Conservation (phyloP, 2,797 vertebrate species). For the Acrossocheilus fasciatus region DNA sequence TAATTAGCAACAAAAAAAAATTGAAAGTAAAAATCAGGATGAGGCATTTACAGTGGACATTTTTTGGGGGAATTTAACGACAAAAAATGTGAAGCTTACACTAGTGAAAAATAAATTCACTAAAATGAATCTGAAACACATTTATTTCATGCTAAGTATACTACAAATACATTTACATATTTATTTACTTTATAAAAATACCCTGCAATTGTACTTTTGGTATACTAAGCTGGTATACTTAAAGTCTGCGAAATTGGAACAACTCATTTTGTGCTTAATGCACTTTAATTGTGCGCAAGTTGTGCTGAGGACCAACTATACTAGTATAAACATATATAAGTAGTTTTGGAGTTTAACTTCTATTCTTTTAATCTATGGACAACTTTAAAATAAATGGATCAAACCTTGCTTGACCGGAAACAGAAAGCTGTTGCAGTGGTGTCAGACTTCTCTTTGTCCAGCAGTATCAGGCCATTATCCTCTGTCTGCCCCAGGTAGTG, state of each 20-base stretch:
- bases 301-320: no score
- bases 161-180: no score
- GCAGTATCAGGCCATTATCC: conserved; percentile 88
- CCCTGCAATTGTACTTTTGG: no score
- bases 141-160: neutral
- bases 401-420: conserved; percentile 93
- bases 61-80: neutral
- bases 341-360: neutral
- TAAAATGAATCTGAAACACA: neutral
- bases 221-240: no score
- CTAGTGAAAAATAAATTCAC: neutral
- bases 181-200: no score
- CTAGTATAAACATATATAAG: no score
- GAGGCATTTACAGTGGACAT: neutral
- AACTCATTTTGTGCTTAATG: no score
- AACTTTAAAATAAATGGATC: conserved; percentile 28
- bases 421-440: conserved; percentile 91
- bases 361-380: neutral
- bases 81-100: neutral
- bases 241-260: no score
- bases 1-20: neutral
- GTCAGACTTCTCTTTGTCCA: conserved; percentile 88
- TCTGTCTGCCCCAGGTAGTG: conserved; percentile 91
- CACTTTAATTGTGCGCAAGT: no score
- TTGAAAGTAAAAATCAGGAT: neutral